These are phyloP conservation scores for Bombus superbus DNA, from an alignment of 1,140 invertebrate species.

Conservation along the genomic window DNA sequence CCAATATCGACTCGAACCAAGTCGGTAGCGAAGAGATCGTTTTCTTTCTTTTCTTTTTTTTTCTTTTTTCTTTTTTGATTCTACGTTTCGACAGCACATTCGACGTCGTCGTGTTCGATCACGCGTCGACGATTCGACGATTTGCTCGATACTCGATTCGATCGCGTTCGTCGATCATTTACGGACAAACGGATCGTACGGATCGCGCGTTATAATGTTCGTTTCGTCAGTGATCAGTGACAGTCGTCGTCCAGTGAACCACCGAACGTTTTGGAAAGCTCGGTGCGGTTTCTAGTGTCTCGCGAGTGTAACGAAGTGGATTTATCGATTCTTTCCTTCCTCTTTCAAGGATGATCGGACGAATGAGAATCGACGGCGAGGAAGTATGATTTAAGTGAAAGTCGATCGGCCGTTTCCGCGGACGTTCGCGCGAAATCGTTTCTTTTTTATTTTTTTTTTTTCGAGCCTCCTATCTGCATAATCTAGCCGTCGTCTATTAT, in stretches of 20 bases:
- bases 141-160: not conserved
- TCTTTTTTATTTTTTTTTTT: not conserved
- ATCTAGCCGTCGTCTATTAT: not conserved
- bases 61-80: not conserved
- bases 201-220: too few species aligned
- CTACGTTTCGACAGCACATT: not conserved
- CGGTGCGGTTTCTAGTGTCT: not conserved
- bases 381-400: slow-evolving; percentile 13
- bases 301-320: slow-evolving; percentile 1
- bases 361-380: not conserved
- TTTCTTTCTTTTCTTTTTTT: not conserved
- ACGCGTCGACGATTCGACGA: not conserved
- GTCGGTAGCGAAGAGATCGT: not conserved
- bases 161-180: too few species aligned
- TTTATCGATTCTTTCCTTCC: not conserved
- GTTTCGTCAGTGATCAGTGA: slow-evolving; percentile 18
- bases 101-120: slow-evolving; percentile 12
- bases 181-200: too few species aligned
- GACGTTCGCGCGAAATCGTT: not conserved
- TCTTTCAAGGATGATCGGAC: not conserved
- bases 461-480: not conserved
- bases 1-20: not conserved
- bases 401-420: slow-evolving; percentile 20
- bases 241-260: not conserved
- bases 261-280: not conserved